phyloP scores from a whole-genome alignment of 2,888 invertebrate species.

The Caenorhabditis afra region DNA sequence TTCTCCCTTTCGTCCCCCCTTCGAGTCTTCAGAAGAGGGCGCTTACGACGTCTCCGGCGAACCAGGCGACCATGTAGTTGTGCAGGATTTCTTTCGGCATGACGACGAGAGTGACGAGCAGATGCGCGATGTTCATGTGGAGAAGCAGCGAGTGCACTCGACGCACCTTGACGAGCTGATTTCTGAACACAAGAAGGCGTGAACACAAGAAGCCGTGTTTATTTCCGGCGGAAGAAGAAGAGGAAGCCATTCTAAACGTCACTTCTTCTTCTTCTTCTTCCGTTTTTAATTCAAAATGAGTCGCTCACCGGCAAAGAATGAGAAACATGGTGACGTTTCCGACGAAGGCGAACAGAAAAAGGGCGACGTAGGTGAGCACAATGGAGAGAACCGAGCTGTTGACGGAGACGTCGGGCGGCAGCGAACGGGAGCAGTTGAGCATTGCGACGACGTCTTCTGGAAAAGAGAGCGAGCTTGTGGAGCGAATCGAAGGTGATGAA shows the following conservation, averaged over 20 bases:
- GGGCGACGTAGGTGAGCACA: slow-evolving; percentile 63
- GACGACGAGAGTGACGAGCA: slow-evolving; percentile 75
- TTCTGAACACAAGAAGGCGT: slow-evolving; percentile 55
- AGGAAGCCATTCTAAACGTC: slow-evolving; percentile 8
- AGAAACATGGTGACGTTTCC: slow-evolving; percentile 77
- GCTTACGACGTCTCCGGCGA: slow-evolving; percentile 75
- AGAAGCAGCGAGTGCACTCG: slow-evolving; percentile 77
- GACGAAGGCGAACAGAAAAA: slow-evolving; percentile 73
- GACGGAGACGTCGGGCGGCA: slow-evolving; percentile 43
- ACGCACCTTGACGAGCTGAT: slow-evolving; percentile 75
- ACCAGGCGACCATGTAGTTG: slow-evolving; percentile 77
- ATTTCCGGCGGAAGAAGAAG: not conserved
- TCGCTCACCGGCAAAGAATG: slow-evolving; percentile 73
- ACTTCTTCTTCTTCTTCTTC: slow-evolving; percentile 12
- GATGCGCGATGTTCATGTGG: slow-evolving; percentile 79
- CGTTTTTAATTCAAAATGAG: slow-evolving; percentile 12
- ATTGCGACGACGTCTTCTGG: not conserved
- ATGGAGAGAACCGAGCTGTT: slow-evolving; percentile 53
- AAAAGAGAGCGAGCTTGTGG: not conserved
- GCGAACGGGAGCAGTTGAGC: slow-evolving; percentile 50
- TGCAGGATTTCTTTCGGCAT: slow-evolving; percentile 80
- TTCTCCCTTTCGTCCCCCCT: no score
- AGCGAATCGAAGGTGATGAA: not conserved
- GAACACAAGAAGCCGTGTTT: not conserved
- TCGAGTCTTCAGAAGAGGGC: not conserved